Evolutionary conservation across 2,888 invertebrate species (phyloP), one percentile per base, ranked within the genome.

Genomic region (Ectropis crepuscularia): DNA sequence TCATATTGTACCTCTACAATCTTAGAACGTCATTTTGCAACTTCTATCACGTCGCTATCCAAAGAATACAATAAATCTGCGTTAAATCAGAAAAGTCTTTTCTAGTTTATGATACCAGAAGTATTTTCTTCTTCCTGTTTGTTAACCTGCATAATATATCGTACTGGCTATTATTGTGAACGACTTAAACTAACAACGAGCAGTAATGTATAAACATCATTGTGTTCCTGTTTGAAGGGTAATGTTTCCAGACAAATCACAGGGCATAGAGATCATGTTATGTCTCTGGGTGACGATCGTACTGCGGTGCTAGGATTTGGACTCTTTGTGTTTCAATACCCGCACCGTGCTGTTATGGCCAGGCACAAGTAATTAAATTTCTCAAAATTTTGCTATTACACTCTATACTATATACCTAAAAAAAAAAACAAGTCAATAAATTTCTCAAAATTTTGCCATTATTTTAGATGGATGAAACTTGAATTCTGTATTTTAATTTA

Each of bases 81-180:
- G 49, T 46, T 36, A 61, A 61, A 11, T 36, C 37, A 46, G 28
- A 37, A 41, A 51, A 36, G 36, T 16, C 47, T 47, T 6, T 38
- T 38, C 16, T 49, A 28, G 7, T 51, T 53, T 57, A 63, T 53
- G 62, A 57, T 53, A 62, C 57, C 62, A 62, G 51, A 57, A 62
- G 57, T 43, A 11, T 53, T 57, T 37, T 9, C 12, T 48, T 11
- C 39, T 48, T 53, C 12, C 46, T 45, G 16, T 54, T 54, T 50
- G 10, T 39, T 55, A 54, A 46, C 45, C 39, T 45, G 36, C 12
- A 46, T 39, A 16, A 59, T 37, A 38, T 6, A 28, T 43, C 42
- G 28, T 10, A 9, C 10, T 16, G 48, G 9, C n/a, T 9, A 10
- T 42, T 41, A 41, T 53, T 42, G 42, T 28, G 7, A 12, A 28